Evolutionary conservation across 1,140 invertebrate genomes (phyloP).

Genomic region (Tribolium castaneum): DNA sequence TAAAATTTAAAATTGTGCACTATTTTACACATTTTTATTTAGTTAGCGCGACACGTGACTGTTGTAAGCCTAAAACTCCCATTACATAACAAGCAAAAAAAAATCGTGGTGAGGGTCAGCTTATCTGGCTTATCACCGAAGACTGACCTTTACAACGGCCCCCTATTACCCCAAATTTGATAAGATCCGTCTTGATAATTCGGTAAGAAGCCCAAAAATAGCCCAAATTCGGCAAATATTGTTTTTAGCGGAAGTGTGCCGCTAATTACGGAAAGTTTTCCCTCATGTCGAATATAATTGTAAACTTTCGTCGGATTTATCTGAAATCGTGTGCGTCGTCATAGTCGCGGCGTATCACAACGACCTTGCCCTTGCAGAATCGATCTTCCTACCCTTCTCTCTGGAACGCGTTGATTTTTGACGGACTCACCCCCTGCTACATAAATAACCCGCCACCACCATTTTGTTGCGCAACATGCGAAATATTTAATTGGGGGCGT

Average conservation of each 20-base stretch:
- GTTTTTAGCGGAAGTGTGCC: background rate
- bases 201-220: too few relatives aligned
- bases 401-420: conserved; percentile 12
- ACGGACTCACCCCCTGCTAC: conserved; percentile 5
- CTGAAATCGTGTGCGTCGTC: background rate
- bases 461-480: conserved; percentile 25
- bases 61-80: background rate
- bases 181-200: background rate
- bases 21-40: background rate
- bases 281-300: background rate
- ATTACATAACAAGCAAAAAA: background rate
- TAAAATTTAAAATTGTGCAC: too few relatives aligned
- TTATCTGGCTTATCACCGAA: background rate
- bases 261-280: background rate
- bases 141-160: background rate
- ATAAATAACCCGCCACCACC: background rate
- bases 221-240: too few relatives aligned
- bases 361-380: conserved; percentile 38
- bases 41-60: background rate
- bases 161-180: background rate
- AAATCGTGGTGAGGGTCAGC: background rate
- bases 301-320: background rate
- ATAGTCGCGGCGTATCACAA: background rate
- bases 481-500: background rate
- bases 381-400: conserved; percentile 4